These are phyloP conservation scores for Ptychobarbus kaznakovi DNA, from an alignment of 2,797 vertebrate genomes.

Conservation along the genomic window DNA sequence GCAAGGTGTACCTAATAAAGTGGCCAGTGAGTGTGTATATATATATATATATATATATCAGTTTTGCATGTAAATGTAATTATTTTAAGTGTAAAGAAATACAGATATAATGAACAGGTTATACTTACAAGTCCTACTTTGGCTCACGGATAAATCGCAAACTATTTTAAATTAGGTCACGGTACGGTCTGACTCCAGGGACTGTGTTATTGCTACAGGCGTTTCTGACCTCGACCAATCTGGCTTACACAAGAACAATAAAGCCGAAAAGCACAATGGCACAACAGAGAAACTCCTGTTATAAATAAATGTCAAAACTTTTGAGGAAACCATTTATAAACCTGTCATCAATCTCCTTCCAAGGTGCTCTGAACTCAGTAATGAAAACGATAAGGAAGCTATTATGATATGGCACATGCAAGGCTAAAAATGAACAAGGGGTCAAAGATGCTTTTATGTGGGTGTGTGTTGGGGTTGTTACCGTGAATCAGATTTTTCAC, in stretches of 20 bases:
- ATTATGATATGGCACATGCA: conserved; percentile 23
- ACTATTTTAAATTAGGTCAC: conserved; percentile 43
- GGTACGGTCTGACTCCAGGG: conserved; percentile 20
- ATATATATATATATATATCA: background rate
- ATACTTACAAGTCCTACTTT: background rate
- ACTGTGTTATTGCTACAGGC: conserved; percentile 50
- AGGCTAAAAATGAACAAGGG: conserved; percentile 7
- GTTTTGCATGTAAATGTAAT: background rate
- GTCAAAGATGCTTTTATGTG: conserved; percentile 1
- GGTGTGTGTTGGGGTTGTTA: background rate
- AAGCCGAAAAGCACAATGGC: conserved; percentile 24
- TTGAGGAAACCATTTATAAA: conserved; percentile 56
- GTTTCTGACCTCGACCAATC: conserved; percentile 48
- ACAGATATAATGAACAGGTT: background rate
- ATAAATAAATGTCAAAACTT: conserved; percentile 61
- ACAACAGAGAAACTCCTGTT: conserved; percentile 47
- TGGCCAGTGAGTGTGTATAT: no score
- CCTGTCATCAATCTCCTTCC: conserved; percentile 45
- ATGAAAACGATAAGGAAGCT: conserved; percentile 41
- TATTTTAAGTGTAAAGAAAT: background rate
- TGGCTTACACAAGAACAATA: conserved; percentile 59
- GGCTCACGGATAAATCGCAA: conserved; percentile 8
- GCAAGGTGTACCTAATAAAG: no score
- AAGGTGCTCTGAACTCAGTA: conserved; percentile 23
- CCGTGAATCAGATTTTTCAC: background rate